A percentile compares a stretch with the other conserved stretches of the same genome.
phyloP scores from a whole-genome alignment of 2,888 invertebrate genomes.

The Latrodectus elegans region DNA sequence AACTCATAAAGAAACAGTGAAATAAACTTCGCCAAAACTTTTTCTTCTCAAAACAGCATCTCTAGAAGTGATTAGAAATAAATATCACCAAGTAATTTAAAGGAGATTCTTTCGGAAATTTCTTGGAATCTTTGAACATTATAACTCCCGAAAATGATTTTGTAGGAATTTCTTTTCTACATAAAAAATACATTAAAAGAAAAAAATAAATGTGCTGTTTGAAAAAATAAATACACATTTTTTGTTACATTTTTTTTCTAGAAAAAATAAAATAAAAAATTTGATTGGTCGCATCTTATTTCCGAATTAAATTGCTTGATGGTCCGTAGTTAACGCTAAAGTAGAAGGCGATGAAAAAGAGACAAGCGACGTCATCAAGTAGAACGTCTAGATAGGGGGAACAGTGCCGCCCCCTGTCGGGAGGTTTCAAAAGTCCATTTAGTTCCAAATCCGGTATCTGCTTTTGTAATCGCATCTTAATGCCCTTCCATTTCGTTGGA shows the following conservation, averaged over 20 bases:
- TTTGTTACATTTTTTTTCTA: neutral
- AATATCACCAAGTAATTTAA: slow-evolving; percentile 56
- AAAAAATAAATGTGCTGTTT: neutral
- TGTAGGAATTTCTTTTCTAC: slow-evolving; percentile 13
- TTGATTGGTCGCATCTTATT: slow-evolving; percentile 63
- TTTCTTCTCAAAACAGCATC: slow-evolving; percentile 30
- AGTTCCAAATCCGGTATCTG: slow-evolving; percentile 67
- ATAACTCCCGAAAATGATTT: slow-evolving; percentile 34
- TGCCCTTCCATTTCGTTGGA: slow-evolving; percentile 52
- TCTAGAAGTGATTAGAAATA: slow-evolving; percentile 40
- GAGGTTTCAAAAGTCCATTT: slow-evolving; percentile 66
- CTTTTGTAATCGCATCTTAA: slow-evolving; percentile 68
- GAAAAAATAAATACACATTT: neutral
- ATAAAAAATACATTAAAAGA: neutral
- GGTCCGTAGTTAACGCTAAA: slow-evolving; percentile 51
- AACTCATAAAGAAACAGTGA: slow-evolving; percentile 24
- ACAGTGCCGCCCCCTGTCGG: slow-evolving; percentile 48
- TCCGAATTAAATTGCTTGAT: slow-evolving; percentile 65
- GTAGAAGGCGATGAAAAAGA: slow-evolving; percentile 15
- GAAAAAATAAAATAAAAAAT: slow-evolving; percentile 15
- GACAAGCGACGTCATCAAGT: slow-evolving; percentile 30
- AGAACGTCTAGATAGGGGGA: neutral
- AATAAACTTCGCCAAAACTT: slow-evolving; percentile 19
- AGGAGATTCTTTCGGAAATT: slow-evolving; percentile 24
- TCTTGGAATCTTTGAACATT: slow-evolving; percentile 33